Percentiles rank a stretch among this genome's conserved stretches.
Conservation (phyloP, 2,113 vertebrate species). For the Saccopteryx leptura region DNA sequence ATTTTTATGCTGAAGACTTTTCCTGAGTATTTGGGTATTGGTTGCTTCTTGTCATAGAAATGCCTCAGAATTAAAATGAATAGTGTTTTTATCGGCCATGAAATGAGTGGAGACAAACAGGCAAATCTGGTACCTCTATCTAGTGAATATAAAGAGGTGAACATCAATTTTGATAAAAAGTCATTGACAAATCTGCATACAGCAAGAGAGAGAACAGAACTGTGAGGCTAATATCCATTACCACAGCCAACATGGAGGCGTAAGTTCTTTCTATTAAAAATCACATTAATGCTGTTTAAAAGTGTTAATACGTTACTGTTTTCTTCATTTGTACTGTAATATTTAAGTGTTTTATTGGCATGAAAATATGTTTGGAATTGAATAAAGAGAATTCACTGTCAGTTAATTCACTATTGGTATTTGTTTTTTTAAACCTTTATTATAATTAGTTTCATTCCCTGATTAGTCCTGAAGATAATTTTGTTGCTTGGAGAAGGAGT, state of each 20-base stretch:
- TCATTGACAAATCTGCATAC: rapidly evolving
- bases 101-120: too few relatives aligned
- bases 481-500: neutral
- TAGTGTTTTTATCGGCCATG: rapidly evolving
- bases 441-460: slow-evolving; percentile 60
- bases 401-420: neutral
- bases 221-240: rapidly evolving
- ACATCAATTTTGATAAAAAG: neutral
- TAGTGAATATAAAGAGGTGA: rapidly evolving
- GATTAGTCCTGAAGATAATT: slow-evolving; percentile 44
- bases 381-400: slow-evolving; percentile 35
- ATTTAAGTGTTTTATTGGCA: neutral
- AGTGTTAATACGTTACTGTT: neutral
- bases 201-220: neutral
- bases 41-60: neutral
- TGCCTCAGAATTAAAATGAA: neutral
- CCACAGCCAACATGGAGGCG: neutral
- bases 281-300: neutral
- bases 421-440: neutral
- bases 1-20: rapidly evolving
- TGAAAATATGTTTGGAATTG: slow-evolving; percentile 25
- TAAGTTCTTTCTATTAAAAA: neutral
- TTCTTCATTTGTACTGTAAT: neutral
- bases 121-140: neutral
- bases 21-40: too few relatives aligned